These are phyloP conservation scores for Acanthococcus lagerstroemiae DNA, from an alignment of 2,888 invertebrate species.

Conservation along the genomic window DNA sequence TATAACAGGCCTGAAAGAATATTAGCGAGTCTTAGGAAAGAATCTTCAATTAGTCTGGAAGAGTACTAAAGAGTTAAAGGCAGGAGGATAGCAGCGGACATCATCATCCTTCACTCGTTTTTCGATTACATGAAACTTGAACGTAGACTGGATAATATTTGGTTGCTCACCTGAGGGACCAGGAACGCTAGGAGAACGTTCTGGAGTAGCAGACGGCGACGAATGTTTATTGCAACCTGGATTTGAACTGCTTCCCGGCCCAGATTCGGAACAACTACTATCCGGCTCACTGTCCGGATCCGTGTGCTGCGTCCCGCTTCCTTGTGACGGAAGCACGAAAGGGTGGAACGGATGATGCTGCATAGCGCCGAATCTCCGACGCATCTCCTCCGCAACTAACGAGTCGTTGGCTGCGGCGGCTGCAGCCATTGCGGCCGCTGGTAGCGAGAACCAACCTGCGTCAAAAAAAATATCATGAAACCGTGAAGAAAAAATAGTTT, in stretches of 20 bases:
- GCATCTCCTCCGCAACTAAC: constrained; percentile 37
- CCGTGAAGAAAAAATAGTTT: no score
- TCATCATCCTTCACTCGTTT: no score
- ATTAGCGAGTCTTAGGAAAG: no score
- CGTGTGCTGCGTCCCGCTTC: constrained; percentile 41
- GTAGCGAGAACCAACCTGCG: constrained; percentile 33
- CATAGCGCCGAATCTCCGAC: constrained; percentile 38
- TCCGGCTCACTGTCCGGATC: constrained; percentile 41
- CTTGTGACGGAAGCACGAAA: constrained; percentile 38
- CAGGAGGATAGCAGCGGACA: no score
- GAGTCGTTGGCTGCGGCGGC: constrained; percentile 31
- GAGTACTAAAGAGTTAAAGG: no score
- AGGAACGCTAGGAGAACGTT: constrained; percentile 35
- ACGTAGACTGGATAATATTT: background rate
- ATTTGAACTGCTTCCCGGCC: constrained; percentile 33
- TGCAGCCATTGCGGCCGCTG: constrained; percentile 32
- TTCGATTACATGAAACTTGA: background rate
- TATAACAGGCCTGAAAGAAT: no score
- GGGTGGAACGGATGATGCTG: constrained; percentile 34
- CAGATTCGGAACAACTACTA: constrained; percentile 42
- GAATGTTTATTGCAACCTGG: constrained; percentile 20
- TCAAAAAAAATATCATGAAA: background rate
- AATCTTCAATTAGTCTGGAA: no score
- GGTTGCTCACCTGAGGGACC: constrained; percentile 35
- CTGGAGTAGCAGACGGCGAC: constrained; percentile 32